Evolutionary conservation across 2,888 invertebrate species (phyloP), one percentile per base, ranked within the genome.

Genomic region (Brachynemurus nebulosus): DNA sequence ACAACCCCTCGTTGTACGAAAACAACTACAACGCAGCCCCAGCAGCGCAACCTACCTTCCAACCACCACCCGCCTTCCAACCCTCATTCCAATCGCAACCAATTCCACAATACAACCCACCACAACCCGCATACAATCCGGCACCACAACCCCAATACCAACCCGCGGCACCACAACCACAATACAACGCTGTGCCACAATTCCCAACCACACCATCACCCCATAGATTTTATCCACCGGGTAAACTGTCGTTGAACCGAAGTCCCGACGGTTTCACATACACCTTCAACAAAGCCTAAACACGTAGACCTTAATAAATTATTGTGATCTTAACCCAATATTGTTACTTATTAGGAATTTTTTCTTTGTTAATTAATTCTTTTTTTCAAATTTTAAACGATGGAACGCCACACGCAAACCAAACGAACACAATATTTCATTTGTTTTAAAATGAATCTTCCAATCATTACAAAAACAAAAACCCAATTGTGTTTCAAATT

Each of bases 221-320:
- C 16, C 74, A 76, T 57, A 74, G 80, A 55, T 86, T 85, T 69
- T 82, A 80, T 61, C 86, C 86, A 42, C 86, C 88, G 21, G 89
- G 89, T 53, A 86, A 88, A 65, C 74, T 89, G 57, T 81, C 80
- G 54, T 71, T 90, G 54, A 88, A 86, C 70, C 73, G 89, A 59
- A 86, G 85, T 47, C 88, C 88, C 33, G 89, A 89, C 59, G 89
- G 89, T 57, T 89, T 79, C 69, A 83, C 85, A 57, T 89, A 86
- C 67, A 83, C 79, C 52, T 86, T 86, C 71, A 83, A 80, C 68
- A 83, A 78, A 62, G 68, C 68, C 52, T 69, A 62, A 61, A 40
- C 47, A 49, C 37, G 19, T 49, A 30, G 19, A 16, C 19, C 16
- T 38, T 38, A 12, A 8, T 38, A 16, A 19, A 16, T 35, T 12